Evolutionary conservation across 2,888 invertebrate species (phyloP).

Genomic region (Bombyx huttoni): DNA sequence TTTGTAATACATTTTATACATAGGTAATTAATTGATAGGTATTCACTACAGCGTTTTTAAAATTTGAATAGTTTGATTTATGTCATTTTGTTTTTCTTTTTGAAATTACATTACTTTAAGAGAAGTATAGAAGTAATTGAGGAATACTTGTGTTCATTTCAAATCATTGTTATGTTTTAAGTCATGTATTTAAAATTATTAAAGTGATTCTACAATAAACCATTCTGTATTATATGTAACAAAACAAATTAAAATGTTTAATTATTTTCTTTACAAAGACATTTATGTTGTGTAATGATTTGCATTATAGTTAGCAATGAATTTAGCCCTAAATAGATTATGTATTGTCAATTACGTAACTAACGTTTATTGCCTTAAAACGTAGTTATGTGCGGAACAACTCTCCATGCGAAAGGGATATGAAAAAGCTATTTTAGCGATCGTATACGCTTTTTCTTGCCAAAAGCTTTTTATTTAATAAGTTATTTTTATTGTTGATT

Average conservation of each 20-base stretch:
- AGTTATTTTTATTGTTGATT: background rate
- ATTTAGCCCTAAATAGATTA: background rate
- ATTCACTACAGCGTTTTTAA: background rate
- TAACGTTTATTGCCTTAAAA: background rate
- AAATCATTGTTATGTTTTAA: no score
- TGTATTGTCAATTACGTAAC: background rate
- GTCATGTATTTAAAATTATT: no score
- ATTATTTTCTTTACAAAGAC: background rate
- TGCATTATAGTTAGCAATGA: background rate
- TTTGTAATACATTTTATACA: background rate
- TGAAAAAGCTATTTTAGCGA: background rate
- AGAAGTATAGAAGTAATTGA: no score
- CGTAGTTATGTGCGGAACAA: background rate
- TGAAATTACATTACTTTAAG: background rate
- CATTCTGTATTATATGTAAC: no score
- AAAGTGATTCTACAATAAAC: no score
- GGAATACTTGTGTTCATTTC: no score
- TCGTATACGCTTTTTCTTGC: background rate
- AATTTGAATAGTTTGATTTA: background rate
- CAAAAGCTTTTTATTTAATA: background rate
- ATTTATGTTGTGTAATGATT: background rate
- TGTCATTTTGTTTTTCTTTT: background rate
- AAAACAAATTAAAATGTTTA: no score
- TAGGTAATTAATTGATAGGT: background rate
- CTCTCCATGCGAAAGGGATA: background rate